Base-by-base conservation (phyloP, 2,797 vertebrate genomes). In the Jordanella pulchra region DNA sequence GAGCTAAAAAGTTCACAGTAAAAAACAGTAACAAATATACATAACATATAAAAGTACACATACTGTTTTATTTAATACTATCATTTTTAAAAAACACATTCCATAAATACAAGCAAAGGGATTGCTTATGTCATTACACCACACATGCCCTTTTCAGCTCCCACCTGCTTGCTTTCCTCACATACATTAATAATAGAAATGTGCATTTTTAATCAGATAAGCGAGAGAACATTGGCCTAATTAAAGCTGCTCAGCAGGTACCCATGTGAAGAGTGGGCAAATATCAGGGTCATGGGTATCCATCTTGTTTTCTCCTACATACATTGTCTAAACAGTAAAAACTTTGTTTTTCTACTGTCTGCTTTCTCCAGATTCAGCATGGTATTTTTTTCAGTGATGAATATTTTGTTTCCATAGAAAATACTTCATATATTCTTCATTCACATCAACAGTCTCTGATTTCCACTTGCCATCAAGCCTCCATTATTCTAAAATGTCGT, bases 401-500 rank as follows among this genome's bases (percentile, higher is more conserved):
- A 78, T 61, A 18, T 63, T 61, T 72, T 21, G 5, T 5, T 70
- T 78, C 53, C 30, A 25, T 18, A 61, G 58, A 76, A 65, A 76
- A 67, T 2, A 54, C 25, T 55, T 83, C 68, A 65, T 35, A 45
- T 76, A 69, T 67, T 77, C 72, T 63, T 77, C 25, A 69, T 81
- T 82, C 67, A 63, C 44, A 77, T 69, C 60, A 55, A 48, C 68
- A 71, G 61, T 35, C 64, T 65, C 77, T 78, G 27, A 47, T 77
- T 81, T 80, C 76, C 61, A 72, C 75, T 70, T 74, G 78, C 67
- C 48, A 51, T 74, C 68, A 14, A 4, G 28, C 73, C 81, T 73
- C 73, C 67, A 82, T 87, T 88, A 77, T 83, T 84, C 76, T 75
- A 67, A 86, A 90, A 86, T 86, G 86, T 77, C 88, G 84, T 69